These are phyloP conservation scores for Pseudopipra pipra DNA, from an alignment of 2,113 vertebrate genomes.

Conservation along the genomic window DNA sequence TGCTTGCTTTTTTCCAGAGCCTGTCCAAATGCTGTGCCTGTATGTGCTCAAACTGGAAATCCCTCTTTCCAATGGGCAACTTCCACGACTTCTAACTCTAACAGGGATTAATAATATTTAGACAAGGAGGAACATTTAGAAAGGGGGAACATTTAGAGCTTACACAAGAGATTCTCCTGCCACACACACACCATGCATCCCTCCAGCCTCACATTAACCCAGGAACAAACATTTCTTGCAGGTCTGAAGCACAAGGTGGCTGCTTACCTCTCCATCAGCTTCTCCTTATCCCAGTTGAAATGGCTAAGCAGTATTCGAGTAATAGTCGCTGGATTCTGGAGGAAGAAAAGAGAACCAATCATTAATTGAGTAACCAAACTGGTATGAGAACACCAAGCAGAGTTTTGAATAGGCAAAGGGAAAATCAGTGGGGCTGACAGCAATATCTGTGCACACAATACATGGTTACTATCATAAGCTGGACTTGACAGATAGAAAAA, in stretches of 20 bases:
- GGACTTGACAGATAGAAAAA: background rate
- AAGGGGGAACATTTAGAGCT: background rate
- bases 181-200: background rate
- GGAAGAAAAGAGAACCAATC: background rate
- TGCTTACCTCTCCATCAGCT: conserved; percentile 97
- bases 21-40: background rate
- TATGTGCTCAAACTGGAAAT: background rate
- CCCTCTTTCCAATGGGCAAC: background rate
- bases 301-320: conserved; percentile 99
- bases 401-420: background rate
- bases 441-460: background rate
- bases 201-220: background rate
- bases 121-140: background rate
- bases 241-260: background rate
- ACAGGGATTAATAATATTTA: background rate
- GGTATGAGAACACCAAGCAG: background rate
- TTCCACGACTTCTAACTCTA: background rate
- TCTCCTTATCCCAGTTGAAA: conserved; percentile 99
- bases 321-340: conserved; percentile 97
- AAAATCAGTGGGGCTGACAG: background rate
- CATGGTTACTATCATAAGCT: background rate
- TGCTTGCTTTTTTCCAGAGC: background rate
- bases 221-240: background rate
- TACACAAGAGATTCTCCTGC: background rate
- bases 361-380: background rate